Base-by-base conservation (phyloP, 2,888 invertebrate species). In the Gymnoscelis rufifasciata region DNA sequence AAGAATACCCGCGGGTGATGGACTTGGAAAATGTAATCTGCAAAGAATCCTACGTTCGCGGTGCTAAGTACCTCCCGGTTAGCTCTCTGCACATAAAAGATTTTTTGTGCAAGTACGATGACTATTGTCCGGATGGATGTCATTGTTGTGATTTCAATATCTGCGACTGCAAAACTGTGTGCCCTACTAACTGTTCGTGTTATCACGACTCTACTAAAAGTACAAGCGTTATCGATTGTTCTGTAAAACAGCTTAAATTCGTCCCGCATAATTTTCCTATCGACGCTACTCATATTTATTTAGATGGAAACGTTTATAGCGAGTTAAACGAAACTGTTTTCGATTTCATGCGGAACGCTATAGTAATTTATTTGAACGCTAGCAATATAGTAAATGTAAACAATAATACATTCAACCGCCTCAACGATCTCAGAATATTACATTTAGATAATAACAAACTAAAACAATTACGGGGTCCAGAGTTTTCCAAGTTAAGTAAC, bases 141-240 rank as follows among this genome's bases (percentile, higher is more conserved):
- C 94, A 95, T 70, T 98, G 98, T 83, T 98, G 98, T 82, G 97
- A 97, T 75, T 97, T 95, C 78, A 96, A 95, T 78, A 95, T 95
- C 52, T 98, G 98, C 83, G 96, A 96, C 80, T 98, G 98, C 82
- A 96, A 97, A 88, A 95, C 95, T 92, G 94, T 95, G 54, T 98
- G 98, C 71, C 98, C 98, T 4, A 91, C 91, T 59, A 95, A 95
- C 70, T 98, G 98, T 89, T 93, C 94, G 60, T 98, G 98, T 79
- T 97, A 95, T 88, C 96, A 97, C 81, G 97, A 98, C 74, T 94
- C 95, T 66, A 92, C 94, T 27, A 97, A 97, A 93, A 93, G 93
- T 64, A 95, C 95, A 24, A 97, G 95, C 80, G 95, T 96, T 41
- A 95, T 97, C 43, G 97, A 97, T 80, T 97, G 97, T 82, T 95